Evolutionary conservation across 2,888 invertebrate species (phyloP), one percentile per base, ranked within the genome.

Genomic region (Neoitamus cyanurus): DNA sequence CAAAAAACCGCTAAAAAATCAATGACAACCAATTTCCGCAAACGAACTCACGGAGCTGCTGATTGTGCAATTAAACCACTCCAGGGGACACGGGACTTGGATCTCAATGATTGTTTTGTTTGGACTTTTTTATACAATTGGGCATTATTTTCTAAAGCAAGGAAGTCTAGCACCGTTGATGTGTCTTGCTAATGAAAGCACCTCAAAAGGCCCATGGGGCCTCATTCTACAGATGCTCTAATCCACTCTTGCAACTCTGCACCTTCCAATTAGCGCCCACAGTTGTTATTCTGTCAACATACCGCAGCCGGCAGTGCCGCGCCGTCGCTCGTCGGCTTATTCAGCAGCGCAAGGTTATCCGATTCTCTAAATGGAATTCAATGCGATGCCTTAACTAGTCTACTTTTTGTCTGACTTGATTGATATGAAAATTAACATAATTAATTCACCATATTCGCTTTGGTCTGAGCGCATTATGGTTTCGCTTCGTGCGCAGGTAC

Each of bases 351-450:
- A 58, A 58, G 58, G 58, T 58, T 58, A 58, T 58, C 58, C 20
- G 9, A 58, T 58, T 58, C 58, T 58, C 58, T 7, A 58, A 58
- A 58, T 58, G 58, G 58, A 58, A 58, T 58, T 25, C 58, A 58
- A 58, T 25, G 25, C 7, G 58, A 58, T 58, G 58, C 25, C 58
- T 58, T 58, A 58, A 58, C 20, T 58, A 58, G 58, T 58, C 58
- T 58, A 58, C 58, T 58, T 58, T 58, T 58, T 58, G 58, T 58
- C 58, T 20, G 58, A 58, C 58, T 58, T 58, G 58, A 58, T 58
- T 58, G 58, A 58, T 58, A 58, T 58, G 15, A 58, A 58, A 58
- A 58, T 58, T 58, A 58, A 58, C 58, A 58, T 58, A 58, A 58
- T 58, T 58, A 58, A 58, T 58, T 58, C 42, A 42, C 42, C 42